A percentile compares a stretch with the other conserved stretches of the same genome.
These are phyloP conservation scores for Akabosia matsudoensis DNA, from an alignment of 1,140 invertebrate species.

Conservation along the genomic window DNA sequence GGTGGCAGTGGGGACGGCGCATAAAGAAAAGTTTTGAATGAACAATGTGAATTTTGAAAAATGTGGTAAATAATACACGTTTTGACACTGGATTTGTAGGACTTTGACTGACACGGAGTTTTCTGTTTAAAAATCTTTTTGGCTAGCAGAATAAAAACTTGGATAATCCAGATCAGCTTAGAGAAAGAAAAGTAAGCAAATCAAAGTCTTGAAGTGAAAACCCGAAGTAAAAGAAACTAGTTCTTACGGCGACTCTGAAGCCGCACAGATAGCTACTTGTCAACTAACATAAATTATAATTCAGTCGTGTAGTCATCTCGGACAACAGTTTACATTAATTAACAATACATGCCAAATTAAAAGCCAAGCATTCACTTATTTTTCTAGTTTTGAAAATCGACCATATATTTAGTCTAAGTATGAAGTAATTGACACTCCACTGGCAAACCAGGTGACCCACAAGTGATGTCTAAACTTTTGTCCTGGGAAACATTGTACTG, in stretches of 20 bases:
- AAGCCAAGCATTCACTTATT: too few species aligned
- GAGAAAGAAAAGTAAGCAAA: neutral
- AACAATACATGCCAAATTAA: too few species aligned
- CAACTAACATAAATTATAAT: too few species aligned
- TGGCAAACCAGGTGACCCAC: too few species aligned
- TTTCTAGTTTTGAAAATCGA: too few species aligned
- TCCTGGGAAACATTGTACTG: neutral
- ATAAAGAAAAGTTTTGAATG: neutral
- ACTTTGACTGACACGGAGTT: neutral
- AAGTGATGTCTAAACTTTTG: too few species aligned
- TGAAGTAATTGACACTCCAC: too few species aligned
- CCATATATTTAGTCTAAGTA: too few species aligned
- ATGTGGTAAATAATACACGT: neutral
- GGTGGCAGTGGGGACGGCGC: neutral
- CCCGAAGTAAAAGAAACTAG: neutral
- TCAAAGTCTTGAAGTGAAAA: neutral
- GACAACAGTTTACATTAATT: too few species aligned
- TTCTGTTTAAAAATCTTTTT: neutral
- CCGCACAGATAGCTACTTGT: too few species aligned
- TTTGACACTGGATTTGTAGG: neutral
- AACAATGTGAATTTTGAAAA: neutral
- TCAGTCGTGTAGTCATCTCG: too few species aligned
- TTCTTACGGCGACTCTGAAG: too few species aligned
- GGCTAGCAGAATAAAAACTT: neutral
- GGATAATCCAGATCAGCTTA: neutral